Base-by-base conservation (phyloP, 1,140 invertebrate species). In the Hetaerina americana region DNA sequence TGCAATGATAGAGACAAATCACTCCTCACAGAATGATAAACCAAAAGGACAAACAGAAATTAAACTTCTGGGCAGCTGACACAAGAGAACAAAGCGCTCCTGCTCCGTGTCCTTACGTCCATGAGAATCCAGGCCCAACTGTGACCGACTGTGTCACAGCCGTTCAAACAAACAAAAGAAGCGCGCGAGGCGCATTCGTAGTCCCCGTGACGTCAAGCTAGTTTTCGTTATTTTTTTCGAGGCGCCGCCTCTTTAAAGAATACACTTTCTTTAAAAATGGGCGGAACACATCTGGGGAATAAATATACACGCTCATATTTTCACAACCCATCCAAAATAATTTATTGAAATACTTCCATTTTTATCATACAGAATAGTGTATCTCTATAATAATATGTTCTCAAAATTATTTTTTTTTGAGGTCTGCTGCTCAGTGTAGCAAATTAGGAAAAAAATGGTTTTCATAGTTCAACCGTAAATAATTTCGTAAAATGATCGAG, bases 401-500 rank as follows among this genome's bases (percentile, higher is more conserved):
- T n/a, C 10, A 5, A 12, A 18, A 57, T 57, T 3, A 18, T 18
- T 18, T 18, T 5, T 2, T 5, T 57, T 57, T 18, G 3, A 57
- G 22, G 1, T 57, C 22, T 57, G 40, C 10, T 57, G 15, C 22
- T 57, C 10, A 57, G 10, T 57, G 10, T 1, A 18, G 2, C 40
- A n/a, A 68, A 68, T 1, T 5, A 24, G 27, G 3, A 68, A 12
- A 68, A 18, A 70, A 28, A 28, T 70, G 1, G 1, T 29, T 6
- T 22, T 26, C 3, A 57, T 57, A 18, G 22, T 68, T 71, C 31
- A 85, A 76, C 82, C 76, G 77, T 89, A 90, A 25, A 91, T 76
- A 73, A 87, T 86, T 74, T 91, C 88, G 77, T 91, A 91, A 71
- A 91, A 82, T n/a, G 89, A 86, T 74, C 87, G 85, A 5, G 91